Base-by-base conservation (phyloP, 2,888 invertebrate genomes). In the Aphodius sticticus region DNA sequence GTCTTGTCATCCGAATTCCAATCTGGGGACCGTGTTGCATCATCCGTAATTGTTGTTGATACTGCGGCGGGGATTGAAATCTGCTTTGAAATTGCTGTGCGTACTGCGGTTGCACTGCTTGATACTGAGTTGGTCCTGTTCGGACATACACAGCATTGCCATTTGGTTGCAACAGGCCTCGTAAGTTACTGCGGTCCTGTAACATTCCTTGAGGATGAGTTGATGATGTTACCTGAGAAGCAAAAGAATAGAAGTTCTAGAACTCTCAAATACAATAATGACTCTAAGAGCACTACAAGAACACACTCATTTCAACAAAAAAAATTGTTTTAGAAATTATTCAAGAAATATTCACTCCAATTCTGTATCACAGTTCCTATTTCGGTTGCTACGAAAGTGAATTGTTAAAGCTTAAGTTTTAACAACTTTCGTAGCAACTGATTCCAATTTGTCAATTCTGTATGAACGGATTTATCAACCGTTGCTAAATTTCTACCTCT, bases 181-280 rank as follows among this genome's bases (percentile, higher is more conserved):
- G 84, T 70, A 90, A 84, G 81, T 89, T 88, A 81, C 86, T 87
- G 16, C 89, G 85, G 80, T 89, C 89, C 37, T 87, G 87, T 84
- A 88, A 84, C 84, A 90, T 88, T 14, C 90, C 90, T 82, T 92
- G 92, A 15, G 93, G 93, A 89, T 93, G 93, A 12, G 92, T 92
- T 0, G 92, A 92, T 5, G 92, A 92, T 6, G 92, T 91, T 16
- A 92, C 91, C 89, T 91, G 87, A 78, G 80, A 82, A 76, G 76
- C 77, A 70, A 70, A 53, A 70, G 6, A 70, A 15, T 70, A 26
- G 14, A 70, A 70, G 15, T 16, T 53, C 53, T 53, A 53, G 12
- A 53, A 53, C 26, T 26, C 26, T 26, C 26, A 26, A 26, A 26
- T 26, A 26, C 26, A 26, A 26, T 26, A 26, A 26, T 26, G 26